phyloP scores from a whole-genome alignment of 2,888 invertebrate species.

The Saturnia japonica region DNA sequence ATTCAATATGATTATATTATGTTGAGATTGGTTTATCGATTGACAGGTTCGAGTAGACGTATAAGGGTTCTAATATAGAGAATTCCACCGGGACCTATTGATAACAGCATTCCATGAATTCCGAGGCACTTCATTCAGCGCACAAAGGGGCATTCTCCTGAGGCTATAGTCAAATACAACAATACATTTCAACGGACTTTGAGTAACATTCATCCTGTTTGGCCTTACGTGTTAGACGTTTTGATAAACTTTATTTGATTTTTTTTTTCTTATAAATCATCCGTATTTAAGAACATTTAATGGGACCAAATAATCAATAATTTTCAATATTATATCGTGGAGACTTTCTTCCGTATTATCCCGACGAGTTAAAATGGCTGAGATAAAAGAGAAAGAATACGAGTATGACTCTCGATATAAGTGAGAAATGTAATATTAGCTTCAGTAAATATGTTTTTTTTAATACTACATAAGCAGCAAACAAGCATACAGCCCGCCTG shows the following conservation, averaged over 20 bases:
- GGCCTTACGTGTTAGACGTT: neutral
- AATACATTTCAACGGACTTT: neutral
- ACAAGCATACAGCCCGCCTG: too few relatives aligned
- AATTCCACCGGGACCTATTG: neutral
- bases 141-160: constrained; percentile 6
- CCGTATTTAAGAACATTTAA: neutral
- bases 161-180: constrained; percentile 1
- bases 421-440: too few relatives aligned
- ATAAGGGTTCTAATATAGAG: neutral
- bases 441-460: too few relatives aligned
- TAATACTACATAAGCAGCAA: too few relatives aligned
- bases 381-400: too few relatives aligned
- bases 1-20: neutral
- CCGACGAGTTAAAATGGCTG: too few relatives aligned
- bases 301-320: neutral
- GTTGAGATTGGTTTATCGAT: neutral
- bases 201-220: neutral
- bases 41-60: neutral
- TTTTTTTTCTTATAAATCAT: neutral
- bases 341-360: neutral
- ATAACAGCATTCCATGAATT: constrained; percentile 1
- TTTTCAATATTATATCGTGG: neutral
- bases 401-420: too few relatives aligned
- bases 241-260: neutral
- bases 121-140: constrained; percentile 1